Percentiles rank a stretch among this genome's conserved stretches.
These are phyloP conservation scores for Homarus gammarus DNA, from an alignment of 2,888 invertebrate species.

Conservation along the genomic window DNA sequence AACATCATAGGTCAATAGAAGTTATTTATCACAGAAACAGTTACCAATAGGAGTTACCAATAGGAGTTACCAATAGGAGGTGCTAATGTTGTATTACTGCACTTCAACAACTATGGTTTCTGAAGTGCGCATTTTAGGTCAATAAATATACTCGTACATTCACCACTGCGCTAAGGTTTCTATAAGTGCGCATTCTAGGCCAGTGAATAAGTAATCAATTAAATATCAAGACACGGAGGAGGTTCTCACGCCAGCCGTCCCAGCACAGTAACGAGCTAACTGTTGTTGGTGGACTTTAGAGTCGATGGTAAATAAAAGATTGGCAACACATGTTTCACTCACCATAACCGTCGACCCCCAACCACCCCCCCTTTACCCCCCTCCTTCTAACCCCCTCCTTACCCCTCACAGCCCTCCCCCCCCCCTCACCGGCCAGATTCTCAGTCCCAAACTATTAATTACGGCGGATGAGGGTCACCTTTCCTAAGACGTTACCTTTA, in stretches of 20 bases:
- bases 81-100: too few species aligned
- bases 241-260: constrained; percentile 22
- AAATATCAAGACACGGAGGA: constrained; percentile 17
- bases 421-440: constrained; percentile 17
- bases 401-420: background rate
- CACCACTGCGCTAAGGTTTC: too few species aligned
- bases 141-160: too few species aligned
- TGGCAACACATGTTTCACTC: constrained; percentile 24
- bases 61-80: too few species aligned
- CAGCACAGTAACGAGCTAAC: constrained; percentile 33
- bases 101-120: too few species aligned
- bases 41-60: too few species aligned
- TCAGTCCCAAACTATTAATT: constrained; percentile 48
- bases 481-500: constrained; percentile 33
- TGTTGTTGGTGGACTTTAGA: background rate
- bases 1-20: too few species aligned
- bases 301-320: background rate
- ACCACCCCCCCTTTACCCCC: background rate
- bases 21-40: too few species aligned
- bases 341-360: constrained; percentile 31
- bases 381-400: background rate
- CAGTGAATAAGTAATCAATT: background rate
- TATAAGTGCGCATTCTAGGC: too few species aligned
- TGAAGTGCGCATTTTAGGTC: too few species aligned
- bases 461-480: constrained; percentile 27